A percentile compares a stretch with the other conserved stretches of the same genome.
These are phyloP conservation scores for Phylloscopus trochilus DNA, from an alignment of 2,113 vertebrate species.

Conservation along the genomic window DNA sequence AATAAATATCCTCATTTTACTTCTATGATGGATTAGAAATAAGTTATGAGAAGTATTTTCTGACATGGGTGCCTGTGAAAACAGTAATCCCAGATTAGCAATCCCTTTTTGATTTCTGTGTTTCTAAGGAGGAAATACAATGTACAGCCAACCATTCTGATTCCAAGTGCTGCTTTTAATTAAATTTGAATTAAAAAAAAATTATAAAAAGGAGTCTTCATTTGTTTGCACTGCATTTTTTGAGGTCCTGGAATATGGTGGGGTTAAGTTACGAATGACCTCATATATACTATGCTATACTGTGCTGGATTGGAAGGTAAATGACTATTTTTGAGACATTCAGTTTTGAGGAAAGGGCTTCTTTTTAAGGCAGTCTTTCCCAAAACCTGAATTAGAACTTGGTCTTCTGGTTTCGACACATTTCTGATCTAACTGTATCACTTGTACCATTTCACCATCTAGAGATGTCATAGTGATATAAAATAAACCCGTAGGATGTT, in stretches of 20 bases:
- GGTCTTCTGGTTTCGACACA: neutral
- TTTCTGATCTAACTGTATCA: neutral
- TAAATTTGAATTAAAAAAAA: neutral
- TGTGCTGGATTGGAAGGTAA: neutral
- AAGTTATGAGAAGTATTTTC: neutral
- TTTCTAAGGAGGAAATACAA: neutral
- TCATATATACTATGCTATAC: too few relatives aligned
- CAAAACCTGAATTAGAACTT: neutral
- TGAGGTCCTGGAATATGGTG: neutral
- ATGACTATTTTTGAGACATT: neutral
- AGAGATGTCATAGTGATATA: neutral
- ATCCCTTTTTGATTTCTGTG: neutral
- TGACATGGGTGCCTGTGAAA: neutral
- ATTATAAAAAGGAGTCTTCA: neutral
- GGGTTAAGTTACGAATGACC: neutral
- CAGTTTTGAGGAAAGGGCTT: neutral
- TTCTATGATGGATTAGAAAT: neutral
- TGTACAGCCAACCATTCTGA: neutral
- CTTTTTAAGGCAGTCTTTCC: neutral
- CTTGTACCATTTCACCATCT: neutral
- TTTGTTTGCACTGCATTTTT: neutral
- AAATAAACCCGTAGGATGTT: fast-evolving
- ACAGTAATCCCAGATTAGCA: neutral
- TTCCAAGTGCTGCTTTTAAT: neutral
- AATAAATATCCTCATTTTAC: neutral